Base-by-base conservation (phyloP, 2,113 vertebrate species). In the Sturnus vulgaris region DNA sequence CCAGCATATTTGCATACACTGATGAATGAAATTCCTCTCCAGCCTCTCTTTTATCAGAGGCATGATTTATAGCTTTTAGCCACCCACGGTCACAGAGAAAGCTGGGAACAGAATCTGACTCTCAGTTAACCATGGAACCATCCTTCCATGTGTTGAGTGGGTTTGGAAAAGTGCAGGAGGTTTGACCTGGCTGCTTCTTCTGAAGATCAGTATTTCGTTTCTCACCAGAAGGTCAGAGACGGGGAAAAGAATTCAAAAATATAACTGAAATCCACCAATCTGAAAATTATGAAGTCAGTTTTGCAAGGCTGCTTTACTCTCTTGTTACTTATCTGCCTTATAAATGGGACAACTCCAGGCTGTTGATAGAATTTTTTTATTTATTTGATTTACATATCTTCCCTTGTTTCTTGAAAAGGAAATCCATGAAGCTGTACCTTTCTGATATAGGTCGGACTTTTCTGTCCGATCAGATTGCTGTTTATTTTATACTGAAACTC, bases 21-120 rank as follows among this genome's bases (percentile, higher is more conserved):
- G 73, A 53, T 88, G 88, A 90, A 90, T 86, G 28, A 64, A 93
- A 88, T 80, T 94, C 82, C 66, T 80, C 33, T 55, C 20, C 27
- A 60, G 52, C 23, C 24, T 70, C 44, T 52, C 71, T 76, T 90
- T 80, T 80, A 65, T 86, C 66, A 79, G 50, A 87, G 37, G 25
- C 59, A 61, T 37, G 66, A 69, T 60, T 94, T 75, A 68, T 28
- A 57, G 55, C 47, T 94, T 85, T 65, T 52, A 69, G 82, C 71
- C 63, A 44, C 66, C 59, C 61, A 65, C 37, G 2, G 46, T 57
- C 78, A 72, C 44, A 76, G 44, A 68, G 75, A 30, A 85, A 85
- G 81, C 52, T 25, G 10, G 77, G 40, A 94, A 79, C 61, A 91
- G 65, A 91, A 59, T 91, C 55, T 27, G 33, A 50, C 27, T 88